Conservation (phyloP, 2,888 invertebrate species). For the Metallyticus violacea region DNA sequence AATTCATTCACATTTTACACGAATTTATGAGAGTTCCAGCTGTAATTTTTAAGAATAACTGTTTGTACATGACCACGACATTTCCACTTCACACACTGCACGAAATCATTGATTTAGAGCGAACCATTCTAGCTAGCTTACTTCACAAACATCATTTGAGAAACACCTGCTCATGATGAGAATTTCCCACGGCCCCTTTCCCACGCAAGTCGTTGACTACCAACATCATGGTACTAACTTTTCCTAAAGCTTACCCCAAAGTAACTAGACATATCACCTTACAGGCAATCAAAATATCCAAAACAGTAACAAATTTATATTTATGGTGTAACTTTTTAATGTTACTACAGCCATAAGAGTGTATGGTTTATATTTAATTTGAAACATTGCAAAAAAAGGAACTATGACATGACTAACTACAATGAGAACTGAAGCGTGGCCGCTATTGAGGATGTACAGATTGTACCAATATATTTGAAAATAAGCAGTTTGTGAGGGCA, state of each 20-base stretch:
- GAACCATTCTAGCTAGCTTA: slow-evolving; percentile 31
- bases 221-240: slow-evolving; percentile 24
- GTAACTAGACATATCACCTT: neutral
- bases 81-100: slow-evolving; percentile 24
- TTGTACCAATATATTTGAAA: neutral
- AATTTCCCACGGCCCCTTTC: slow-evolving; percentile 56
- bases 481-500: neutral
- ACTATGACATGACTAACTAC: neutral
- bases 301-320: no score
- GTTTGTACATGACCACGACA: slow-evolving; percentile 1
- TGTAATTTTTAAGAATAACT: neutral
- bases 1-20: neutral
- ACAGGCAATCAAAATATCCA: no score
- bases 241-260: slow-evolving; percentile 6
- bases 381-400: neutral
- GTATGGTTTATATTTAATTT: neutral
- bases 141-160: slow-evolving; percentile 50
- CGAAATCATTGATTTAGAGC: slow-evolving; percentile 34
- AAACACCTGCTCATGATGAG: slow-evolving; percentile 74
- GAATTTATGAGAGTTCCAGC: neutral
- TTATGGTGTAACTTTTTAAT: no score
- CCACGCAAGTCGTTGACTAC: slow-evolving; percentile 33
- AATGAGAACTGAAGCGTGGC: slow-evolving; percentile 18
- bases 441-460: slow-evolving; percentile 18
- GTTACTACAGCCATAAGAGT: no score